Evolutionary conservation across 2,888 invertebrate species (phyloP).

Genomic region (Cephus pulcher): DNA sequence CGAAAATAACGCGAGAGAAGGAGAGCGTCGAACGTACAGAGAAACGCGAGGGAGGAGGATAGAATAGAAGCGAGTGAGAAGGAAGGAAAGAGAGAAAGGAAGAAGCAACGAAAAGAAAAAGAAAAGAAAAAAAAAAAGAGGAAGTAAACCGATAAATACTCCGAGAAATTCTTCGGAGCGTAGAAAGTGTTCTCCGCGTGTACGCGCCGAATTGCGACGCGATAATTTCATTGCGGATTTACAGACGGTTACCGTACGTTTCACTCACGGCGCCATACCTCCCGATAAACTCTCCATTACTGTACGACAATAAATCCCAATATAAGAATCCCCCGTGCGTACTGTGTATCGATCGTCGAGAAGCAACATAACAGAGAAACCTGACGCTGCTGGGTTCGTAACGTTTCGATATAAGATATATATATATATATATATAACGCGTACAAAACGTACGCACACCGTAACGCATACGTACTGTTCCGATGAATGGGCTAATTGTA

Average conservation of each 20-base stretch:
- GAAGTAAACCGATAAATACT: background rate
- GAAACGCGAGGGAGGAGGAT: background rate
- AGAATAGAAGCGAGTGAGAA: background rate
- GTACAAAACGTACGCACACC: constrained; percentile 11
- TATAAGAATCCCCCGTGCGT: background rate
- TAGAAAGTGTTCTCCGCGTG: background rate
- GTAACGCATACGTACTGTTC: constrained; percentile 31
- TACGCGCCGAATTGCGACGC: background rate
- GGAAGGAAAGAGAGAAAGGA: background rate
- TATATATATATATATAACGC: constrained; percentile 5
- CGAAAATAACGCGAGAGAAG: constrained; percentile 7
- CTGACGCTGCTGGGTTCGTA: background rate
- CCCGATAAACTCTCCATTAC: background rate
- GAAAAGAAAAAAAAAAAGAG: background rate
- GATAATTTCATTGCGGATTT: background rate
- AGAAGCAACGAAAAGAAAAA: no score
- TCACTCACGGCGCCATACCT: background rate
- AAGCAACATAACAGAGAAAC: background rate
- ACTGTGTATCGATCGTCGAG: background rate
- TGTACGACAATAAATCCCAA: background rate
- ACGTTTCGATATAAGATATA: background rate
- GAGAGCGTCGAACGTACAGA: background rate
- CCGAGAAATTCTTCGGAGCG: background rate
- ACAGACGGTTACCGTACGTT: background rate
- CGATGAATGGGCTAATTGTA: constrained; percentile 62